Evolutionary conservation across 2,888 invertebrate genomes (phyloP).

Genomic region (Mellilla xanthometata): DNA sequence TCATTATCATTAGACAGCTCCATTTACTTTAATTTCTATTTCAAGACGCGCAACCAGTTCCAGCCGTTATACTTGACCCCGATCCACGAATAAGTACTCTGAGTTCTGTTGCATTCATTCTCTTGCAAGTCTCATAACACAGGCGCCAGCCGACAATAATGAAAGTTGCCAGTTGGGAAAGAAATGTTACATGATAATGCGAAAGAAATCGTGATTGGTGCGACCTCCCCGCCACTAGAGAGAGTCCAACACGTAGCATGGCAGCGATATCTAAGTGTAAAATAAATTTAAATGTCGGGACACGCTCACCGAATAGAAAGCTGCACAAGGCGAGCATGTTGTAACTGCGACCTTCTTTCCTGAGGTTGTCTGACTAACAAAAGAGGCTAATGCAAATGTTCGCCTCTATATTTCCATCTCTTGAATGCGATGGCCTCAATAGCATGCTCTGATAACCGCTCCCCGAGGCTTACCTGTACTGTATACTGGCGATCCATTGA

Average conservation of each 20-base stretch:
- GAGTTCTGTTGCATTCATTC: slow-evolving; percentile 48
- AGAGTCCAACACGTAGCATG: slow-evolving; percentile 62
- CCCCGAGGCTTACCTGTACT: slow-evolving; percentile 54
- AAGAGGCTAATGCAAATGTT: slow-evolving; percentile 69
- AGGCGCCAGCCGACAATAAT: slow-evolving; percentile 45
- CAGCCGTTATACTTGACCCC: slow-evolving; percentile 71
- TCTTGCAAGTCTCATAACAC: slow-evolving; percentile 34
- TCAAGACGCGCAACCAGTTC: slow-evolving; percentile 55
- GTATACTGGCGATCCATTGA: slow-evolving; percentile 48
- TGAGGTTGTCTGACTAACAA: slow-evolving; percentile 61
- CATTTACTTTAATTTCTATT: slow-evolving; percentile 39
- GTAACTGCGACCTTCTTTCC: slow-evolving; percentile 79
- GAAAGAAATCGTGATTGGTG: slow-evolving; percentile 73
- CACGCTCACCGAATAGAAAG: slow-evolving; percentile 79
- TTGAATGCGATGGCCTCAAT: slow-evolving; percentile 67
- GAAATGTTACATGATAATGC: slow-evolving; percentile 52
- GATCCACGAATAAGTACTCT: slow-evolving; percentile 52
- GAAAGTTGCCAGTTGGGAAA: slow-evolving; percentile 57
- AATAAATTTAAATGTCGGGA: slow-evolving; percentile 79
- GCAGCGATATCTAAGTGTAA: slow-evolving; percentile 71
- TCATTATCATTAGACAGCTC: slow-evolving; percentile 7
- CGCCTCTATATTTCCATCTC: slow-evolving; percentile 59
- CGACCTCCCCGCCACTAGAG: slow-evolving; percentile 74
- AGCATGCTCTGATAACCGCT: slow-evolving; percentile 65
- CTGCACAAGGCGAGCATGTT: slow-evolving; percentile 78